Base-by-base conservation (phyloP, 92 coral and sea anemone genomes). In the Virgularia gustaviana region DNA sequence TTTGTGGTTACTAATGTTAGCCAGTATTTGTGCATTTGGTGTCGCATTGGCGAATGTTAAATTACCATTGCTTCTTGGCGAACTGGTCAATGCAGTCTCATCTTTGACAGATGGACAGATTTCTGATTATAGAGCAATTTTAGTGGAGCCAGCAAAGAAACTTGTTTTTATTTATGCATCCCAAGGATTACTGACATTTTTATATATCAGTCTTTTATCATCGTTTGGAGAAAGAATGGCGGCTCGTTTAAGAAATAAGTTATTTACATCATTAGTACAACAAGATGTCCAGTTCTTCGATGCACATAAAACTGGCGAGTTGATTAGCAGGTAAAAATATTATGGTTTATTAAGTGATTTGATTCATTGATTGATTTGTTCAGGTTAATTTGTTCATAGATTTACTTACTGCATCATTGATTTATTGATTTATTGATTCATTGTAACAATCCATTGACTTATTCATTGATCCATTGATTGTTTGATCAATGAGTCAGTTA, bases 221-320 rank as follows among this genome's bases (percentile, higher is more conserved):
- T 92, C 96, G 22, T 85, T 92, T 78, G 98, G 98, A 1, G 98
- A 92, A 78, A 76, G 96, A 51, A 30, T 92, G 45, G 96, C 98
- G 10, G 98, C 88, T 63, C 79, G 98, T 41, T 79, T 92, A 88
- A 79, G 98, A 42, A 82, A 77, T 53, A 87, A 85, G 18, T 70
- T 92, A 65, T 92, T 92, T 75, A 85, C 87, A 28, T 75, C 96
- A 15, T 63, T 92, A 30, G 79, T 92, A 33, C 77, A 89, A 41
- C 98, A 92, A 53, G 98, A 92, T 72, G 90, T 92, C 36, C 90
- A 95, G 55, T 92, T 92, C 87, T 92, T 92, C 89, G 98, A 92
- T 85, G 83, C 62, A 31, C 98, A 92, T 68, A 92, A 89, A 57
- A 92, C 98, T 41, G 98, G 98, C 41, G 98, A 92, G 67, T 71